Evolutionary conservation across 2,797 vertebrate species (phyloP).

Genomic region (Dermochelys coriacea): DNA sequence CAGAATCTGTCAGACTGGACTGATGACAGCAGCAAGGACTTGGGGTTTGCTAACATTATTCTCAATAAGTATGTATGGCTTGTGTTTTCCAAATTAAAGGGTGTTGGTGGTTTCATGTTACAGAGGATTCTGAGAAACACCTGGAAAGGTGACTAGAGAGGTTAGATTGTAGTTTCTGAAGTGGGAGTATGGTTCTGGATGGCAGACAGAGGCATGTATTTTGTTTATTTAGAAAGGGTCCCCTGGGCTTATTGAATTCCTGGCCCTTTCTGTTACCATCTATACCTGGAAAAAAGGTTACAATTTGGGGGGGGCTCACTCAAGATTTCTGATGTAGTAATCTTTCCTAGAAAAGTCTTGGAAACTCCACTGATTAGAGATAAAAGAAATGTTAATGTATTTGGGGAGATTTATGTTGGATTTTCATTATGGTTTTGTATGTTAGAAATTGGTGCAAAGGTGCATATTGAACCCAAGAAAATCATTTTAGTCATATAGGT

Average conservation of each 20-base stretch:
- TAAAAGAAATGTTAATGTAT: neutral
- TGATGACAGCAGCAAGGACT: neutral
- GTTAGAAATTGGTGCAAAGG: neutral
- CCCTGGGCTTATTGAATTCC: neutral
- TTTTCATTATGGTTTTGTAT: neutral
- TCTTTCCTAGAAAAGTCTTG: neutral
- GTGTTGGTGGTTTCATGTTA: neutral
- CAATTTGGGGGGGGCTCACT: neutral
- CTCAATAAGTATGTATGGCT: neutral
- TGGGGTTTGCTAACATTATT: neutral
- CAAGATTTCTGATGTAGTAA: neutral
- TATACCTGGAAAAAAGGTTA: neutral
- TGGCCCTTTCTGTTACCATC: neutral
- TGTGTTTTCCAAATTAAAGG: neutral
- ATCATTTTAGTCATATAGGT: neutral
- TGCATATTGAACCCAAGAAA: neutral
- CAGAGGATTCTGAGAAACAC: neutral
- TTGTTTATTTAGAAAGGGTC: neutral
- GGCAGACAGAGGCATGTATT: neutral
- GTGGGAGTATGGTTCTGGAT: accelerated
- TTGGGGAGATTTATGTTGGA: neutral
- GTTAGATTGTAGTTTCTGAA: neutral
- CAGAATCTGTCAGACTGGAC: neutral
- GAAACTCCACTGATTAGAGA: neutral
- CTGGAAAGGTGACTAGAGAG: neutral